Evolutionary conservation across 2,797 vertebrate genomes (phyloP).

Genomic region (Alosa sapidissima): DNA sequence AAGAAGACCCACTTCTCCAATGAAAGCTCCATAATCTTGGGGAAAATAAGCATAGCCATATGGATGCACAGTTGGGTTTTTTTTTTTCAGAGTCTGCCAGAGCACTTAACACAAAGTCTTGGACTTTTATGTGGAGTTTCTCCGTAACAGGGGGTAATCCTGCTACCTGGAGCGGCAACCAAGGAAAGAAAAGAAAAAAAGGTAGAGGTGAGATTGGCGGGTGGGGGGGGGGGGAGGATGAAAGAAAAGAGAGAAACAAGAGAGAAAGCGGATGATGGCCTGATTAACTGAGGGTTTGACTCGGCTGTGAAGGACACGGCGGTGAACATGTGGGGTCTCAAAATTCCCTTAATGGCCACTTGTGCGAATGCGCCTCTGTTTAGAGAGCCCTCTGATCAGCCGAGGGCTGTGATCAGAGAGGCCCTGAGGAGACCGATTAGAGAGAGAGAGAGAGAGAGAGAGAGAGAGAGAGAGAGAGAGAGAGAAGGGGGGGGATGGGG

Average conservation of each 20-base stretch:
- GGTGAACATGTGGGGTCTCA: neutral
- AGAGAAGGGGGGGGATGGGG: neutral
- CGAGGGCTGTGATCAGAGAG: slow-evolving; percentile 46
- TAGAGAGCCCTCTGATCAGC: slow-evolving; percentile 38
- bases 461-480: slow-evolving; percentile 18
- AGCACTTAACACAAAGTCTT: neutral
- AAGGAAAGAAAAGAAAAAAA: slow-evolving; percentile 21
- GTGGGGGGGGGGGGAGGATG: neutral
- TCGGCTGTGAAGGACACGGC: neutral
- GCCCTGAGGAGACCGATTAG: slow-evolving; percentile 37
- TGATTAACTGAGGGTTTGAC: slow-evolving; percentile 12
- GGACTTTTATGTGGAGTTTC: neutral
- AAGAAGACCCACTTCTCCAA: neutral
- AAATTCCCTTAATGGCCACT: slow-evolving; percentile 26
- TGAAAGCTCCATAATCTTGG: neutral
- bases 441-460: slow-evolving; percentile 11
- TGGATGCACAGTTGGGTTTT: neutral
- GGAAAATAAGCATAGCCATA: neutral
- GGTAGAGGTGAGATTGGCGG: neutral
- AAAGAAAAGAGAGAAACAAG: neutral
- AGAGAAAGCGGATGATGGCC: slow-evolving; percentile 26
- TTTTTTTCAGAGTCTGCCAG: neutral
- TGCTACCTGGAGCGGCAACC: neutral
- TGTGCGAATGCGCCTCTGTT: neutral
- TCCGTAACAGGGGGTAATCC: neutral